Conservation (phyloP, 1,140 invertebrate species). For the Drosophila tani region DNA sequence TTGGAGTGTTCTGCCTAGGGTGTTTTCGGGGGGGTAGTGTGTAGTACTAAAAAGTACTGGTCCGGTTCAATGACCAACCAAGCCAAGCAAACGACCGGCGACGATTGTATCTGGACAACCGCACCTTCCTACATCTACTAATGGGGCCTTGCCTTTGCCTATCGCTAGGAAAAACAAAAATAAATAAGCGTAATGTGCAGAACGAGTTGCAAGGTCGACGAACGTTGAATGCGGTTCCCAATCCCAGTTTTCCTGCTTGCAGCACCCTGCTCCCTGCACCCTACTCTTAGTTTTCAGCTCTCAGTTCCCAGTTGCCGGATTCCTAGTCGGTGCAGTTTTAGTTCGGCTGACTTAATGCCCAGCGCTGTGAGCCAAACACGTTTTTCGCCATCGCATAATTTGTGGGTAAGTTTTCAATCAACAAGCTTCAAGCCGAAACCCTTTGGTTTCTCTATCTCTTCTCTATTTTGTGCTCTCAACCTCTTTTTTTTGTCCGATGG, state of each 20-base stretch:
- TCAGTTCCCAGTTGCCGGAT: slow-evolving; percentile 10
- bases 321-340: background rate
- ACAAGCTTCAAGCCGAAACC: slow-evolving; percentile 10
- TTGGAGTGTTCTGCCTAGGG: slow-evolving; percentile 27
- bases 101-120: slow-evolving; percentile 31
- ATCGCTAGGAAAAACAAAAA: slow-evolving; percentile 28
- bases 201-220: slow-evolving; percentile 79
- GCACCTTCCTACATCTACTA: slow-evolving; percentile 31
- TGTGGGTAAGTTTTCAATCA: slow-evolving; percentile 61
- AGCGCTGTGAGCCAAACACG: slow-evolving; percentile 44
- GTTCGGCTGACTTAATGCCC: slow-evolving; percentile 40
- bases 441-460: slow-evolving; percentile 1
- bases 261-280: background rate
- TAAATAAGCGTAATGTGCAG: slow-evolving; percentile 47
- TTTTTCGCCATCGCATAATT: slow-evolving; percentile 54
- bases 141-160: slow-evolving; percentile 13
- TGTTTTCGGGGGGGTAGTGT: slow-evolving; percentile 18
- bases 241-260: slow-evolving; percentile 2
- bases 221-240: slow-evolving; percentile 59
- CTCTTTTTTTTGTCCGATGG: background rate
- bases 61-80: slow-evolving; percentile 52
- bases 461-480: background rate
- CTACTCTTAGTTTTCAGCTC: background rate
- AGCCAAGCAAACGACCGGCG: slow-evolving; percentile 16
- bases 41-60: slow-evolving; percentile 32